Conservation (phyloP, 2,888 invertebrate species). For the Aromia moschata region DNA sequence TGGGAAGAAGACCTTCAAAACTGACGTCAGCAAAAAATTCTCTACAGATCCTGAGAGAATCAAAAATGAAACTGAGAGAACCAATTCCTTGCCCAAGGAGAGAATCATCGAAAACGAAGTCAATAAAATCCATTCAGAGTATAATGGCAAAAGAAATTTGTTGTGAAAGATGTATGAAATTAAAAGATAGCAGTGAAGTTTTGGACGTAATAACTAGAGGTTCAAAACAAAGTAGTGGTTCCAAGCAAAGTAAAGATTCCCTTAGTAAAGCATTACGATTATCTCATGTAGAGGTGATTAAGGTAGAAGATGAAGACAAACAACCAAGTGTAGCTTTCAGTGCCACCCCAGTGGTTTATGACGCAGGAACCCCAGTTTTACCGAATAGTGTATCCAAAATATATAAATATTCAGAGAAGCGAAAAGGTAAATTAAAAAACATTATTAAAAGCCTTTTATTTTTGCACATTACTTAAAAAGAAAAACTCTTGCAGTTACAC, state of each 20-base stretch:
- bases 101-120: conserved; percentile 2
- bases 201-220: neutral
- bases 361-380: conserved; percentile 2
- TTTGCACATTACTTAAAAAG: too few relatives aligned
- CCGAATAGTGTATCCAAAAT: neutral
- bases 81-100: conserved; percentile 23
- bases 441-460: too few relatives aligned
- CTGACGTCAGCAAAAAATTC: conserved; percentile 41
- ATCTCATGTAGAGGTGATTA: conserved; percentile 49
- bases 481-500: too few relatives aligned
- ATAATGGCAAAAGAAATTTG: conserved; percentile 16
- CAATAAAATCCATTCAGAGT: conserved; percentile 14
- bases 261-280: conserved; percentile 35
- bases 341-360: conserved; percentile 21
- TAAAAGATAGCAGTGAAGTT: neutral
- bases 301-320: conserved; percentile 24
- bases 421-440: too few relatives aligned
- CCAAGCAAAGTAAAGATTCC: conserved; percentile 3
- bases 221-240: too few relatives aligned
- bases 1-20: conserved; percentile 38
- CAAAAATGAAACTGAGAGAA: conserved; percentile 32
- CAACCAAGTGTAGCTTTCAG: conserved; percentile 29
- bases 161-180: conserved; percentile 23
- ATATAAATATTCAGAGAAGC: neutral
- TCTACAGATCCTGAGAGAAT: conserved; percentile 41